Evolutionary conservation across 2,113 vertebrate species (phyloP).

Genomic region (Podocnemis expansa): DNA sequence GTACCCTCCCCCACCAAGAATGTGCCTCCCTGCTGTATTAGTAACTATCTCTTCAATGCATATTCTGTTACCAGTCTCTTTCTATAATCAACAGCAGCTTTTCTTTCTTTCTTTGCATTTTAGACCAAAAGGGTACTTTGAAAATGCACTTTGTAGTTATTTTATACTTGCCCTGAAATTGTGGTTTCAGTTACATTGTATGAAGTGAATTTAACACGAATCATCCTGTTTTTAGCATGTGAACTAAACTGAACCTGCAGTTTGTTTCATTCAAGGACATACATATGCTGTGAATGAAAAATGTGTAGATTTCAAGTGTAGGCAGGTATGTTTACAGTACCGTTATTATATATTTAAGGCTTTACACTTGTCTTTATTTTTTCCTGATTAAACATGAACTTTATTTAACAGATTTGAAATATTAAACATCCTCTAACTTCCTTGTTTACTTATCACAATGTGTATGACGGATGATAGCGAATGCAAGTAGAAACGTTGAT

Average conservation of each 20-base stretch:
- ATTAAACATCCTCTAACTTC: slow-evolving; percentile 12
- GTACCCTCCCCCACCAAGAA: slow-evolving; percentile 53
- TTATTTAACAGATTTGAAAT: slow-evolving; percentile 55
- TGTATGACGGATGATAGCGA: not conserved
- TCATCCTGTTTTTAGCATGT: slow-evolving; percentile 32
- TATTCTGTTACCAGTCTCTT: slow-evolving; percentile 48
- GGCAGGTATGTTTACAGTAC: not conserved
- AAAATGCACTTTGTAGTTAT: not conserved
- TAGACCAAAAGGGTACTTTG: not conserved
- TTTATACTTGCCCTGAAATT: not conserved
- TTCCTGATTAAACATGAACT: slow-evolving; percentile 52
- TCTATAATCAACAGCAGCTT: slow-evolving; percentile 23
- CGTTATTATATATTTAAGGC: slow-evolving; percentile 56
- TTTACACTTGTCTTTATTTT: slow-evolving; percentile 65
- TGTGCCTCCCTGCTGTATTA: slow-evolving; percentile 18
- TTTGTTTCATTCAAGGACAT: slow-evolving; percentile 21
- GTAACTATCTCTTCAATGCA: slow-evolving; percentile 50
- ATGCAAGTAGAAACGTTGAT: slow-evolving; percentile 29
- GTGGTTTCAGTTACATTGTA: slow-evolving; percentile 9
- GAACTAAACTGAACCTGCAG: slow-evolving; percentile 1
- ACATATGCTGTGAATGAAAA: slow-evolving; percentile 39
- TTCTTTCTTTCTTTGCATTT: slow-evolving; percentile 7
- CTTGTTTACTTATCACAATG: slow-evolving; percentile 40
- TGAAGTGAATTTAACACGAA: not conserved
- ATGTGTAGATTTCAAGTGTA: slow-evolving; percentile 21